Conservation (phyloP, 2,888 invertebrate genomes). For the Yponomeuta plumbellus region DNA sequence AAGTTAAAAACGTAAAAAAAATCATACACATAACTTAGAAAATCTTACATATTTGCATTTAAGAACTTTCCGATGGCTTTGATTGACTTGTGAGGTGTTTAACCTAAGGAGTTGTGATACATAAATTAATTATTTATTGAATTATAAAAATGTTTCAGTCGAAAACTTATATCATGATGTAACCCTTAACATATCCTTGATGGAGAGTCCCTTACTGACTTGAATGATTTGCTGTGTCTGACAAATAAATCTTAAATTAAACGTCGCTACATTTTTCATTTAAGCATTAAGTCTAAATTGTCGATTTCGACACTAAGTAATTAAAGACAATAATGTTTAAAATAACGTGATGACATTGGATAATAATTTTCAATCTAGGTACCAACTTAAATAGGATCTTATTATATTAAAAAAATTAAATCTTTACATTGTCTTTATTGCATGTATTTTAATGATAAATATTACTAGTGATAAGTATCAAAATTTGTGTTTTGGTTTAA, state of each 20-base stretch:
- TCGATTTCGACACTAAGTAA: constrained; percentile 24
- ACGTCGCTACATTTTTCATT: constrained; percentile 19
- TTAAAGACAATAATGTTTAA: constrained; percentile 25
- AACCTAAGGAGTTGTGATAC: constrained; percentile 14
- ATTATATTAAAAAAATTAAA: constrained; percentile 15
- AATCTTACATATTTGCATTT: not conserved
- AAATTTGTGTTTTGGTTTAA: constrained; percentile 8
- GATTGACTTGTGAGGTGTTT: not conserved
- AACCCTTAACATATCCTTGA: constrained; percentile 24
- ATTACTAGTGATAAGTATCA: not conserved
- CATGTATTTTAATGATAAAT: constrained; percentile 8
- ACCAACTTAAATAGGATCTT: not conserved
- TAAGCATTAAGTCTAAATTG: not conserved
- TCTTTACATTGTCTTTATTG: constrained; percentile 2
- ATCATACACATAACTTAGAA: not conserved
- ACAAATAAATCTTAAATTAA: constrained; percentile 58
- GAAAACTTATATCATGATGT: not conserved
- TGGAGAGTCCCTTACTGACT: constrained; percentile 28
- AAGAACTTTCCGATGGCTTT: not conserved
- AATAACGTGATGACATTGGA: constrained; percentile 20
- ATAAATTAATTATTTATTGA: constrained; percentile 4
- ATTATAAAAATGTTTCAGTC: constrained; percentile 13
- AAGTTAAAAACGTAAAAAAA: constrained; percentile 33
- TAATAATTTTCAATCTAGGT: constrained; percentile 18
- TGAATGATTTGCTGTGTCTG: constrained; percentile 61